Conservation (phyloP, 2,888 invertebrate genomes). For the Agrotis clavis region DNA sequence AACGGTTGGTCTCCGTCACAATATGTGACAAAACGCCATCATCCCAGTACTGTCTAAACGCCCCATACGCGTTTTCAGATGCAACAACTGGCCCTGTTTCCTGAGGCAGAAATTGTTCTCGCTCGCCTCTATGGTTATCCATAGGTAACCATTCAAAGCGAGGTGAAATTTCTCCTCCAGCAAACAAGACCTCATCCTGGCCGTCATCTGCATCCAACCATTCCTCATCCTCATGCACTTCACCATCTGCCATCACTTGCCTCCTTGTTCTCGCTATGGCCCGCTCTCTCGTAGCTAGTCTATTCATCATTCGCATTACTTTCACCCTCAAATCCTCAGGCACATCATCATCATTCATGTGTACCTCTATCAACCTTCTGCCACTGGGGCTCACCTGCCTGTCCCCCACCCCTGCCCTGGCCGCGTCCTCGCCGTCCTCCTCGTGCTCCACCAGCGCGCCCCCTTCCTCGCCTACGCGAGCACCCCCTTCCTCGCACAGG, state of each 20-base stretch:
- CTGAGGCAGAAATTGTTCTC: conserved; percentile 1
- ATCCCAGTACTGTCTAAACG: conserved; percentile 11
- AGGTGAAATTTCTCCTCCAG: neutral
- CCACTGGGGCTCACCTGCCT: too few relatives aligned
- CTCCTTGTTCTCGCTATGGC: neutral
- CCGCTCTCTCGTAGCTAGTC: conserved; percentile 4
- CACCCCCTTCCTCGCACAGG: neutral
- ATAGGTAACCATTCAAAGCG: conserved; percentile 7
- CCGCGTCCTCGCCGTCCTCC: neutral
- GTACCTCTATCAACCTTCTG: conserved; percentile 1
- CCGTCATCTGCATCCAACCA: neutral
- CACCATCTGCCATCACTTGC: neutral
- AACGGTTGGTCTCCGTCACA: neutral
- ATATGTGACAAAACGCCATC: neutral
- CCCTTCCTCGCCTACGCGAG: too few relatives aligned
- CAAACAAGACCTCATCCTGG: neutral
- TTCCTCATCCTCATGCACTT: neutral
- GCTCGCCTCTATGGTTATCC: neutral
- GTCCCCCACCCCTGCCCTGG: too few relatives aligned
- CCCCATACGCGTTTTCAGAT: conserved; percentile 5
- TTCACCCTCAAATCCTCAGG: neutral
- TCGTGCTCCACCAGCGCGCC: neutral
- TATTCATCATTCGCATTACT: neutral
- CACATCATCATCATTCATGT: conserved; percentile 12
- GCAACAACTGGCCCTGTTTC: neutral